Conservation (phyloP, 1,140 invertebrate genomes). For the Andricus grossulariae region DNA sequence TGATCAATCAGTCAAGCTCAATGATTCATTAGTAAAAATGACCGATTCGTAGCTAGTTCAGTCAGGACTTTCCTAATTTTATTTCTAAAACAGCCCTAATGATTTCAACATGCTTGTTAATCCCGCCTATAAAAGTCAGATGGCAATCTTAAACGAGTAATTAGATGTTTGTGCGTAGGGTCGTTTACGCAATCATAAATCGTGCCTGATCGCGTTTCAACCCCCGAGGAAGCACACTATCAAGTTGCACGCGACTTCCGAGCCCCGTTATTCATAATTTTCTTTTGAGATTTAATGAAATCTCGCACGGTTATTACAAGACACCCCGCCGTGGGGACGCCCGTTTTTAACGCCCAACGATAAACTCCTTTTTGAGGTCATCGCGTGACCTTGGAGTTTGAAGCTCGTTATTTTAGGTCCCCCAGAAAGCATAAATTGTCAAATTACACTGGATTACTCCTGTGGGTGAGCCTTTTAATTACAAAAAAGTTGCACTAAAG, state of each 20-base stretch:
- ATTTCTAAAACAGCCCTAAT: background rate
- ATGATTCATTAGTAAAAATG: too few species aligned
- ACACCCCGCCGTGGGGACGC: background rate
- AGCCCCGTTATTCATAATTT: constrained; percentile 56
- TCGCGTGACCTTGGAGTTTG: constrained; percentile 14
- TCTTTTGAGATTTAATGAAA: constrained; percentile 47
- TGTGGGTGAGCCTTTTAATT: constrained; percentile 1
- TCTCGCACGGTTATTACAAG: constrained; percentile 17
- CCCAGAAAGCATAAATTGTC: constrained; percentile 7
- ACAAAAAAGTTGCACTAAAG: background rate
- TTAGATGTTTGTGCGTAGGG: constrained; percentile 49
- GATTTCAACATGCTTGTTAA: constrained; percentile 43
- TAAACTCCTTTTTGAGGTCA: constrained; percentile 27
- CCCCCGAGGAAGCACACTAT: constrained; percentile 46
- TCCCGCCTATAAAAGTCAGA: constrained; percentile 49
- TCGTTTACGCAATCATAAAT: constrained; percentile 31
- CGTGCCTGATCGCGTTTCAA: constrained; percentile 45
- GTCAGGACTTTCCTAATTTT: background rate
- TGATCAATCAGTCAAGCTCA: too few species aligned
- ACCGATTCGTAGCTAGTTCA: background rate
- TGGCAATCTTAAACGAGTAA: constrained; percentile 60
- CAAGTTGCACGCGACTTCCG: constrained; percentile 49
- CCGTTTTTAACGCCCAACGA: constrained; percentile 21
- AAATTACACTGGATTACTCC: constrained; percentile 18
- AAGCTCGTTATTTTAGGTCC: constrained; percentile 4